These are phyloP conservation scores for Caenorhabditis briggsae DNA, from an alignment of 1,140 invertebrate species.

Conservation along the genomic window DNA sequence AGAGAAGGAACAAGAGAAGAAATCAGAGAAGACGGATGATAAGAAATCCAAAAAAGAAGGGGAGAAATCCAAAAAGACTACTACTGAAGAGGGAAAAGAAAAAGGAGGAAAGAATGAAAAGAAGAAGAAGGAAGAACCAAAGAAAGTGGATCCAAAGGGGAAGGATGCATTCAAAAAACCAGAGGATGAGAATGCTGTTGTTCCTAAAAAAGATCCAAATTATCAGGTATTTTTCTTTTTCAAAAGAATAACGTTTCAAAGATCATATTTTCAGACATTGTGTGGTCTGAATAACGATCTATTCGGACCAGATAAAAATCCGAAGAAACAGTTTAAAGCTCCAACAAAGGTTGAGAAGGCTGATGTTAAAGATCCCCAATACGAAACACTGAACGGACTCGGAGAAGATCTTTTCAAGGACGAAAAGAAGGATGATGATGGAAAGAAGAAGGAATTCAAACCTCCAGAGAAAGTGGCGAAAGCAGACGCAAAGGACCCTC, in stretches of 20 bases:
- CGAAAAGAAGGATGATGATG: slow-evolving; percentile 57
- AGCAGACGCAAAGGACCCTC: slow-evolving; percentile 67
- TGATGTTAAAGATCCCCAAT: slow-evolving; percentile 67
- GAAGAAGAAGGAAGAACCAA: slow-evolving; percentile 2
- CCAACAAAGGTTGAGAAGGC: slow-evolving; percentile 64
- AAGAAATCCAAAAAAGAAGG: slow-evolving; percentile 17
- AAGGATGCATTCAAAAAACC: slow-evolving; percentile 32
- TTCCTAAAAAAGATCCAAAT: slow-evolving; percentile 18
- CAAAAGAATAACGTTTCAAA: neutral
- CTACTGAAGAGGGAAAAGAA: neutral
- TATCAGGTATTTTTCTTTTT: neutral
- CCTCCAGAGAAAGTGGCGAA: slow-evolving; percentile 62
- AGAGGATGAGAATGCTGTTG: slow-evolving; percentile 31
- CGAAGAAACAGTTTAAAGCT: slow-evolving; percentile 61
- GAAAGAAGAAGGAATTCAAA: slow-evolving; percentile 66
- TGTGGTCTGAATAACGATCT: slow-evolving; percentile 8
- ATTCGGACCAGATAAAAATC: slow-evolving; percentile 33
- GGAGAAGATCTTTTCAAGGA: slow-evolving; percentile 48
- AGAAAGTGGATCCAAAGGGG: slow-evolving; percentile 15
- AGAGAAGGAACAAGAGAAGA: neutral
- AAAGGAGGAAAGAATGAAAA: neutral
- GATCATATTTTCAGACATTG: neutral
- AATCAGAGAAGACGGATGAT: neutral
- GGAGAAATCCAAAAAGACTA: neutral
- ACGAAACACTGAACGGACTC: slow-evolving; percentile 57